phyloP scores from a whole-genome alignment of 2,797 vertebrate genomes.

The Myotis vivesi region DNA sequence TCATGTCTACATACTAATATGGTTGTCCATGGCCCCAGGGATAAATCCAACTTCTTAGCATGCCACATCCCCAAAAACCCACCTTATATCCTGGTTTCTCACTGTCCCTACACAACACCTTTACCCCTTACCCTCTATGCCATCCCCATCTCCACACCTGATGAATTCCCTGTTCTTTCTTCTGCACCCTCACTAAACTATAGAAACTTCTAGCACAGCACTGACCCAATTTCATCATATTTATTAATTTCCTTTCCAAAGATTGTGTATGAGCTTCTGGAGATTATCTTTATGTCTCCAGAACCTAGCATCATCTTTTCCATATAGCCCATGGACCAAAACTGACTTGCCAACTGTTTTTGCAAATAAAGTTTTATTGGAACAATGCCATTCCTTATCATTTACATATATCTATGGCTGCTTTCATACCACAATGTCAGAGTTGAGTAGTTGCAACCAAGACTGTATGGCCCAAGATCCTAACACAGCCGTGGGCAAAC shows the following conservation, averaged over 20 bases:
- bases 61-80: not conserved
- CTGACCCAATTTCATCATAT: not conserved
- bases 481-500: not conserved
- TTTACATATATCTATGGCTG: not conserved
- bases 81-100: not conserved
- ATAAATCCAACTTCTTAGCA: not conserved
- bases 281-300: not conserved
- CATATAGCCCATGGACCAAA: not conserved
- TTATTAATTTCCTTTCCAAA: not conserved
- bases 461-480: not conserved
- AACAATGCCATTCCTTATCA: not conserved
- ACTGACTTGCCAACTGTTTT: not conserved
- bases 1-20: not conserved
- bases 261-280: not conserved
- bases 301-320: not conserved
- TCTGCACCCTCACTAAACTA: not conserved
- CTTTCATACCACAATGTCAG: not conserved
- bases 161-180: not conserved
- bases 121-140: fast-evolving
- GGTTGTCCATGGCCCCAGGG: not conserved
- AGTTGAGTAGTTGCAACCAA: not conserved
- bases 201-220: not conserved
- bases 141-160: not conserved
- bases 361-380: conserved; percentile 18
- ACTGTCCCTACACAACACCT: not conserved